Evolutionary conservation across 2,888 invertebrate species (phyloP), one percentile per base, ranked within the genome.

Genomic region (Uloborus plumipes): DNA sequence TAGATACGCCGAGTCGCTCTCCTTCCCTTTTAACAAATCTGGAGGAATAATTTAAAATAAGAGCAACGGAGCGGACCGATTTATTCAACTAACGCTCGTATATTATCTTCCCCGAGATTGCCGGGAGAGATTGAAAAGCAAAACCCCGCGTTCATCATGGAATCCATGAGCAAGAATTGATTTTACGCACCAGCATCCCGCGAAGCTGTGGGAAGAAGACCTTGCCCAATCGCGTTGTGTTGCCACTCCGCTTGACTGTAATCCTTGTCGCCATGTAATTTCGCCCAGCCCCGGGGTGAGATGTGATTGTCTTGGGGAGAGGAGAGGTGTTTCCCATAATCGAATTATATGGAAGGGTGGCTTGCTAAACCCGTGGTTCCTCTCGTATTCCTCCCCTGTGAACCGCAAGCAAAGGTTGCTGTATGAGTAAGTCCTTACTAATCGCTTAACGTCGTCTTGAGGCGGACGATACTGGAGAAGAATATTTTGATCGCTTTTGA

Each of bases 41-140:
- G 18, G 53, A 71, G 49, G 73, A 73, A 80, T 80, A 73, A 73
- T 80, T 80, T 80, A 80, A 80, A 80, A 80, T 80, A 69, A 69
- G 79, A 80, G 62, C 79, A 73, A 26, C 70, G 59, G 64, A 64
- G 62, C 69, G 64, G 13, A 69, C 31, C 78, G 77, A 71, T 71
- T 71, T 71, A 78, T 78, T 58, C 78, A 78, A 71, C 64, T 71
- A 71, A 71, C 59, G 70, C 70, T 71, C 70, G 70, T 71, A 71
- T 71, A 71, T 72, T 72, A 62, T 64, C 72, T 39, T 18, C 53
- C 62, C 55, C 50, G 74, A 74, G 74, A 74, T 26, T 26, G 26
- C 26, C 26, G 26, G 4, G 26, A 26, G 26, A 26, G 26, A 26
- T 74, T 74, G 74, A 74, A 74, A 67, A 75, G 67, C 75, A 75